Evolutionary conservation across 2,888 invertebrate species (phyloP).

Genomic region (Petrolisthes cinctipes): DNA sequence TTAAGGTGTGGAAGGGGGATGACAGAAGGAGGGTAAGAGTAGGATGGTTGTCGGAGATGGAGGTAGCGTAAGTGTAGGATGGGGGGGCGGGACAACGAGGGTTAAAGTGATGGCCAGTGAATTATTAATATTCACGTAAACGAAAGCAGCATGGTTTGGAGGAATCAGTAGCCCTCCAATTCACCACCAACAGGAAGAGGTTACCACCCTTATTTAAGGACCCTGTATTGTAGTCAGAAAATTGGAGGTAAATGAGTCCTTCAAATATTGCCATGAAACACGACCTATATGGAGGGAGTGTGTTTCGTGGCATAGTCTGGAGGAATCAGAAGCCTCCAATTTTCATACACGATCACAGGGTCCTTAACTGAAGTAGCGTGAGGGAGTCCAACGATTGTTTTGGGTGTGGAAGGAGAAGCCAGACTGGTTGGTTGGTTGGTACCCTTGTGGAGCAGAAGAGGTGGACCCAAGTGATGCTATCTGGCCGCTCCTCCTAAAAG

Average conservation of each 20-base stretch:
- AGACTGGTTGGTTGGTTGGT: background rate
- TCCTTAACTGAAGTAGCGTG: conserved; percentile 1
- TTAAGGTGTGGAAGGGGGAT: background rate
- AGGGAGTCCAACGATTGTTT: background rate
- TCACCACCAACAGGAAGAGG: no score
- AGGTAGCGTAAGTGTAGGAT: background rate
- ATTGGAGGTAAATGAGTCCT: no score
- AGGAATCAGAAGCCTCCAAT: no score
- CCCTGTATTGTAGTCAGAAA: no score
- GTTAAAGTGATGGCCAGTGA: background rate
- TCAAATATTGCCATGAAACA: no score
- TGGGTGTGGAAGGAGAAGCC: background rate
- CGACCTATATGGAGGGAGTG: no score
- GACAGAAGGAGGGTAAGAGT: background rate
- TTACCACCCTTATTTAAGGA: no score
- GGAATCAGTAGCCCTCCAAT: no score
- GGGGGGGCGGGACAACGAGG: background rate
- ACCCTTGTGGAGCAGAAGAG: background rate
- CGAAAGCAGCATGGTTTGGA: background rate
- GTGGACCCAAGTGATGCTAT: background rate
- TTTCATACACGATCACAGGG: no score
- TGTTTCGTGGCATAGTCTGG: no score
- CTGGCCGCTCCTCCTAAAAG: conserved; percentile 23
- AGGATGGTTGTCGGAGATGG: background rate
- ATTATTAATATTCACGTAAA: no score